Conservation (phyloP, 1,140 invertebrate genomes). For the Pantala flavescens region DNA sequence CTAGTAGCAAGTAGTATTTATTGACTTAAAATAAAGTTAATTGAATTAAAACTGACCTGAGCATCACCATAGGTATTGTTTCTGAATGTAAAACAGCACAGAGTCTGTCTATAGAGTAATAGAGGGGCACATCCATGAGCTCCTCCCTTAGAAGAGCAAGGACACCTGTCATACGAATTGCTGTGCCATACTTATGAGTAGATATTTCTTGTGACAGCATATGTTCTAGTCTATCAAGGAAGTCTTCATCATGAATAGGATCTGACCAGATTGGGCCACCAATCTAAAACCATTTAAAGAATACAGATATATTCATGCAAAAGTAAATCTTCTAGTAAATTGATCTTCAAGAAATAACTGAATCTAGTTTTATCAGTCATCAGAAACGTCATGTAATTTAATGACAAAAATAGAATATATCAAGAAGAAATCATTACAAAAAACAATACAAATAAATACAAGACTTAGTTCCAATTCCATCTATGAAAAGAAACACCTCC, state of each 20-base stretch:
- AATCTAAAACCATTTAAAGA: constrained; percentile 40
- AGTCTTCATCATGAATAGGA: constrained; percentile 67
- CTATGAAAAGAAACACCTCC: too few species aligned
- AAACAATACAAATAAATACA: too few species aligned
- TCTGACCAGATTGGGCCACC: constrained; percentile 92
- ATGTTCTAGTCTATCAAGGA: constrained; percentile 50
- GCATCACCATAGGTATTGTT: constrained; percentile 49
- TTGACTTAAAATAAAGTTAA: too few species aligned
- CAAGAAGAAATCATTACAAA: too few species aligned
- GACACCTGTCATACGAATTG: constrained; percentile 62
- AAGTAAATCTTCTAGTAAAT: too few species aligned
- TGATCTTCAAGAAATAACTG: too few species aligned
- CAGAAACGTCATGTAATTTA: too few species aligned
- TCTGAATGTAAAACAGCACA: constrained; percentile 53
- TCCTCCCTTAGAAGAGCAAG: constrained; percentile 66
- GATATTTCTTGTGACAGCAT: constrained; percentile 37
- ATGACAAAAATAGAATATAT: too few species aligned
- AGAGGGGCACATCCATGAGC: constrained; percentile 71
- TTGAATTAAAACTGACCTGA: too few species aligned
- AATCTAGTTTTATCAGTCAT: too few species aligned
- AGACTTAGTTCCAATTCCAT: too few species aligned
- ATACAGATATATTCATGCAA: not conserved
- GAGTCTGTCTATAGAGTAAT: constrained; percentile 62
- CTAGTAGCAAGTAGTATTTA: too few species aligned
- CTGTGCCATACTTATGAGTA: constrained; percentile 46